Percentiles rank a stretch among this genome's conserved stretches.
Conservation (phyloP, 2,797 vertebrate genomes). For the Anableps anableps region DNA sequence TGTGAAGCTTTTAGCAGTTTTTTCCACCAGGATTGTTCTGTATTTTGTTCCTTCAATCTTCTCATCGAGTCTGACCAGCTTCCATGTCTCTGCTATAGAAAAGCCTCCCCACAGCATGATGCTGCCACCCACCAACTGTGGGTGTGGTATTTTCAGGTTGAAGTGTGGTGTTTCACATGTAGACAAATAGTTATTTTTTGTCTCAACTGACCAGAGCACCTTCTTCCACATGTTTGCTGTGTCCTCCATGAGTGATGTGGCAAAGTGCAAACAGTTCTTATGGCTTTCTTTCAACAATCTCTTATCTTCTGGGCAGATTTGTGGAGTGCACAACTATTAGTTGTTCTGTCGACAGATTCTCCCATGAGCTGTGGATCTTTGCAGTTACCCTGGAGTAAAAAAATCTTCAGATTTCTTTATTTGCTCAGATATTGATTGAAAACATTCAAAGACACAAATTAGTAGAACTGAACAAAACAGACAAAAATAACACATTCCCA, state of each 20-base stretch:
- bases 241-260: too few species aligned
- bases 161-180: neutral
- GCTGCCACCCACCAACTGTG: neutral
- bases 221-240: neutral
- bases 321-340: neutral
- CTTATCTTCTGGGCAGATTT: neutral
- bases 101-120: neutral
- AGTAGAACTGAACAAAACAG: neutral
- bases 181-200: neutral
- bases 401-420: conserved; percentile 21
- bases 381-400: neutral
- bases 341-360: neutral
- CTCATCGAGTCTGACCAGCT: neutral
- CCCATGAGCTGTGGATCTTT: neutral
- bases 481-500: conserved; percentile 7
- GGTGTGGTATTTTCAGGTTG: neutral
- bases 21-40: too few species aligned
- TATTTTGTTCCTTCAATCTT: too few species aligned
- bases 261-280: too few species aligned
- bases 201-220: neutral
- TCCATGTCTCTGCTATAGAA: too few species aligned
- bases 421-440: conserved; percentile 12
- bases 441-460: conserved; percentile 28
- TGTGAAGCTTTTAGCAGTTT: neutral
- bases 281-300: too few species aligned